phyloP scores from a whole-genome alignment of 2,113 vertebrate genomes.

The Lanius collurio region DNA sequence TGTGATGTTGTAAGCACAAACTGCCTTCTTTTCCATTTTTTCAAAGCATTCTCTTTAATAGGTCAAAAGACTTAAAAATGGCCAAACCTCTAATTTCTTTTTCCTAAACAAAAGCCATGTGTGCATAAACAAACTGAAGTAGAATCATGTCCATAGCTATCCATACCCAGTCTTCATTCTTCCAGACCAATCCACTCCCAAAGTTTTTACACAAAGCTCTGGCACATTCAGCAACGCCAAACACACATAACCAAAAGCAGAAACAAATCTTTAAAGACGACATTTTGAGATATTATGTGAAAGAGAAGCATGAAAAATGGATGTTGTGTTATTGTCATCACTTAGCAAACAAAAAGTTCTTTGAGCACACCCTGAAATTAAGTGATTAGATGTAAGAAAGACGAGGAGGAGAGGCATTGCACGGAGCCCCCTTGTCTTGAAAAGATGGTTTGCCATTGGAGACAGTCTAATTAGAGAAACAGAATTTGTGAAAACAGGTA shows the following conservation, averaged over 20 bases:
- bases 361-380: background rate
- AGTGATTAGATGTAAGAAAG: background rate
- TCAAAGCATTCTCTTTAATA: background rate
- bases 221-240: background rate
- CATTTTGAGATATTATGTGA: background rate
- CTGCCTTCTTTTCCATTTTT: background rate
- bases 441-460: background rate
- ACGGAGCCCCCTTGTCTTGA: background rate
- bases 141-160: background rate
- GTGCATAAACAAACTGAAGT: background rate
- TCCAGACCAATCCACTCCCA: background rate
- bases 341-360: background rate
- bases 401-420: background rate
- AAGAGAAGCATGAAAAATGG: background rate
- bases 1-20: background rate
- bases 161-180: background rate
- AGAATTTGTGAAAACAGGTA: background rate
- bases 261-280: background rate
- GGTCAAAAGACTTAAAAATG: background rate
- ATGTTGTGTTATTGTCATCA: background rate
- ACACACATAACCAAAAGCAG: background rate
- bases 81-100: background rate
- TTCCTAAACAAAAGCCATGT: background rate
- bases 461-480: background rate
- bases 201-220: background rate